Evolutionary conservation across 2,113 vertebrate genomes (phyloP).

Genomic region (Sterrhoptilus dennistouni): DNA sequence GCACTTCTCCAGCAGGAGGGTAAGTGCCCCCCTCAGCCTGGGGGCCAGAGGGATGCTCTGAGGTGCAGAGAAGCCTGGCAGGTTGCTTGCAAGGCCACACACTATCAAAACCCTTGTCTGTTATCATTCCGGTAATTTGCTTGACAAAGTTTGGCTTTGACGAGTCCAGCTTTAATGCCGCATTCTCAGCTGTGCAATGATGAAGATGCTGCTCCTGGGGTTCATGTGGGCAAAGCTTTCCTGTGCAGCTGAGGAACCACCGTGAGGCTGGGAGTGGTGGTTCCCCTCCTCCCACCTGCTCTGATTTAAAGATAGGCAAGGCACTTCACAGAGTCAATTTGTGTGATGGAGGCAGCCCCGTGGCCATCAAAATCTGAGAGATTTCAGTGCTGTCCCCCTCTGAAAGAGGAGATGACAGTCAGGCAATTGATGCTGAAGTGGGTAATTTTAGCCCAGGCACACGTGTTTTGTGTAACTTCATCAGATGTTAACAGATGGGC

Average conservation of each 20-base stretch:
- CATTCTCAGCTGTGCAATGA: not conserved
- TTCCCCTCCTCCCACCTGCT: not conserved
- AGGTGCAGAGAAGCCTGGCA: not conserved
- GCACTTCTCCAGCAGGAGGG: conserved; percentile 90
- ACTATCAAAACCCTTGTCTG: not conserved
- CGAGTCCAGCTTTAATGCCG: not conserved
- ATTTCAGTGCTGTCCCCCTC: conserved; percentile 4
- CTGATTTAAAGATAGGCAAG: not conserved
- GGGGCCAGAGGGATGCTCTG: not conserved
- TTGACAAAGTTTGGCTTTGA: not conserved
- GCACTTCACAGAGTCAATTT: not conserved
- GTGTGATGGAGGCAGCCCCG: not conserved
- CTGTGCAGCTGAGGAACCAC: not conserved
- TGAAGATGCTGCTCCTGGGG: not conserved
- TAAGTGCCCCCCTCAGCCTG: conserved; percentile 32
- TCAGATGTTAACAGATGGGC: conserved; percentile 67
- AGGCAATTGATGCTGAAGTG: not conserved
- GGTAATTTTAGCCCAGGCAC: conserved; percentile 49
- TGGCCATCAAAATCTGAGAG: conserved; percentile 13
- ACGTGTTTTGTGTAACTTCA: conserved; percentile 40
- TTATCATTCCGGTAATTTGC: not conserved
- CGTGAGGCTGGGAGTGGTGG: rapidly evolving
- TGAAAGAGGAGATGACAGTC: conserved; percentile 27
- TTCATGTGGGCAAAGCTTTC: not conserved
- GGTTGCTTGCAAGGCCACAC: not conserved